A percentile compares a stretch with the other conserved stretches of the same genome.
These are phyloP conservation scores for Ptyas mucosa DNA, from an alignment of 2,113 vertebrate species.

Conservation along the genomic window DNA sequence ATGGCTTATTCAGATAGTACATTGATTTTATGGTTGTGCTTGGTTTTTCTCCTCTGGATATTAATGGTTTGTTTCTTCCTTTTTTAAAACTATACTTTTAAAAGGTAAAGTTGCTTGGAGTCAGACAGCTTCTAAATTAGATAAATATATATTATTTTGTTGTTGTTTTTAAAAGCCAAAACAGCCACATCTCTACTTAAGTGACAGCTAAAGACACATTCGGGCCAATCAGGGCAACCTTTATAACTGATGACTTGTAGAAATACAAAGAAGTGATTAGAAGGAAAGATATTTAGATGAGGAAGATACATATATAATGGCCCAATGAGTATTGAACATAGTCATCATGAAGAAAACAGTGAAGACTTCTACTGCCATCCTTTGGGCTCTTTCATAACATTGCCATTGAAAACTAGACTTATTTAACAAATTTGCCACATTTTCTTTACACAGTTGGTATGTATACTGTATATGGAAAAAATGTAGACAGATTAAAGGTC, in stretches of 20 bases:
- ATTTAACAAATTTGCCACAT: slow-evolving; percentile 26
- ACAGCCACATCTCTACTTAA: background rate
- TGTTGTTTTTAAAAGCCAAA: background rate
- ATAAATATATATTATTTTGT: background rate
- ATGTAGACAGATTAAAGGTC: slow-evolving; percentile 56
- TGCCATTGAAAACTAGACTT: background rate
- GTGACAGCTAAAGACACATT: background rate
- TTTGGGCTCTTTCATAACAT: background rate
- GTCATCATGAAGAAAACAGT: background rate
- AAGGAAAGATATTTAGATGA: background rate
- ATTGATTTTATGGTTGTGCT: background rate
- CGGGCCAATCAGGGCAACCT: background rate
- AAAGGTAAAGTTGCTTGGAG: background rate
- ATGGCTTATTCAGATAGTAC: background rate
- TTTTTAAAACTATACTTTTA: background rate
- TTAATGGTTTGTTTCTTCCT: background rate
- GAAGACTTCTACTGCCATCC: background rate
- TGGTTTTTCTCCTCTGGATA: background rate
- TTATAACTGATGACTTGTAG: background rate
- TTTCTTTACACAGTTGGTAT: slow-evolving; percentile 28
- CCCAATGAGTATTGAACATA: background rate
- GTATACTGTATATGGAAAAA: slow-evolving; percentile 44
- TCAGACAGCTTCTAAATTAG: background rate
- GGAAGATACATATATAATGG: background rate
- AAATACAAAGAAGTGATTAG: background rate